Evolutionary conservation across 2,113 vertebrate species (phyloP).

Genomic region (Artemisiospiza belli): DNA sequence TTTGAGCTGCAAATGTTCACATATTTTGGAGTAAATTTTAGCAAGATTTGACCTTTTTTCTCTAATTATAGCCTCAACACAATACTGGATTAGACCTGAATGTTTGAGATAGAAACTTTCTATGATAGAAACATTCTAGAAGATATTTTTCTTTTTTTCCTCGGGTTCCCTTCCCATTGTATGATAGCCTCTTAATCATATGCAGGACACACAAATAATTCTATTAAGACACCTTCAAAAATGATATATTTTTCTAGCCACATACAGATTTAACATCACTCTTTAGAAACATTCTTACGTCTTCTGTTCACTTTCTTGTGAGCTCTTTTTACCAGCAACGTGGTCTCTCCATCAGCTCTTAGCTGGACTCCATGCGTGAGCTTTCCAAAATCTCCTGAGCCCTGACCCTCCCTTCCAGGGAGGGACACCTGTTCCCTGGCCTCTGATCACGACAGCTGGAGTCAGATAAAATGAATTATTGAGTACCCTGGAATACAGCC

Average conservation of each 20-base stretch:
- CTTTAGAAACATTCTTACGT: neutral
- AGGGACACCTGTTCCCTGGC: slow-evolving; percentile 10
- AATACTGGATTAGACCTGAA: neutral
- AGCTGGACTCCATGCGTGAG: neutral
- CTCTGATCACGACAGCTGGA: neutral
- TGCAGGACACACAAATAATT: neutral
- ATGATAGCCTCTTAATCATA: neutral
- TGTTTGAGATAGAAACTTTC: neutral
- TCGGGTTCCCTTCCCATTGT: neutral
- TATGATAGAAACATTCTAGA: neutral
- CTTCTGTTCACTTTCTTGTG: neutral
- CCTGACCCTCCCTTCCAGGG: neutral
- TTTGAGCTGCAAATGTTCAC: neutral
- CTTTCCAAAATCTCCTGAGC: neutral
- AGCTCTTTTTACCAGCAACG: neutral
- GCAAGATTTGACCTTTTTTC: neutral
- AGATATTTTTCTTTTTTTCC: neutral
- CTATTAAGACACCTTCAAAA: neutral
- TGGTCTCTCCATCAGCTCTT: neutral
- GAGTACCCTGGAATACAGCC: neutral
- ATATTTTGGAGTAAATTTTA: neutral
- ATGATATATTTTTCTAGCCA: neutral
- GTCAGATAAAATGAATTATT: neutral
- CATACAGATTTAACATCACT: neutral
- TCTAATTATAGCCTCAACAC: neutral